Evolutionary conservation across 2,888 invertebrate species (phyloP).

Genomic region (Synergus umbraculus): DNA sequence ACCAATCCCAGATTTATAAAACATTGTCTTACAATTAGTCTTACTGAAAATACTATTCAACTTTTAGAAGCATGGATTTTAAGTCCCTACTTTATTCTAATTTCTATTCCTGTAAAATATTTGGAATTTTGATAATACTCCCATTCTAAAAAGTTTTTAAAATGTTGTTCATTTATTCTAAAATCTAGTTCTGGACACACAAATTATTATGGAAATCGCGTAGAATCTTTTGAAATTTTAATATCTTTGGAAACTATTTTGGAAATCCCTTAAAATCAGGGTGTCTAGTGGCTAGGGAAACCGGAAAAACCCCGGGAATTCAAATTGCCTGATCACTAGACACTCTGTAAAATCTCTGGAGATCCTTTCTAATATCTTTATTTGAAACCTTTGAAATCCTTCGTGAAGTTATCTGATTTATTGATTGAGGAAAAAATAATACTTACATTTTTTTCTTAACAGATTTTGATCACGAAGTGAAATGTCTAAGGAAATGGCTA

Average conservation of each 20-base stretch:
- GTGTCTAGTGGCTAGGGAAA: too few relatives aligned
- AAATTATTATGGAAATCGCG: too few relatives aligned
- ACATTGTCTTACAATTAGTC: neutral
- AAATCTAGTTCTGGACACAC: too few relatives aligned
- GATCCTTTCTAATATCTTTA: neutral
- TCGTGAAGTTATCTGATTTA: slow-evolving; percentile 25
- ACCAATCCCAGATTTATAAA: neutral
- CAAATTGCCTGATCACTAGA: too few relatives aligned
- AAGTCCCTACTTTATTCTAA: neutral
- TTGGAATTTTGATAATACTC: too few relatives aligned
- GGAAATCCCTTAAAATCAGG: too few relatives aligned
- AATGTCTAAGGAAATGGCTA: slow-evolving; percentile 90
- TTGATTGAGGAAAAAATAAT: neutral
- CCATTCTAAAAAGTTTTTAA: too few relatives aligned
- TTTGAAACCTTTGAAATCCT: neutral
- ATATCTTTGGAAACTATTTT: too few relatives aligned
- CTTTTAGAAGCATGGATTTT: neutral
- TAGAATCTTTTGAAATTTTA: too few relatives aligned
- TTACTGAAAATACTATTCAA: neutral
- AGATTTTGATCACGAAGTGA: slow-evolving; percentile 88
- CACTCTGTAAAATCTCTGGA: too few relatives aligned
- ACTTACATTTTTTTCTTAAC: neutral
- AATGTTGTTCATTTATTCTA: too few relatives aligned
- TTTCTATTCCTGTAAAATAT: neutral
- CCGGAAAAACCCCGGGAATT: too few relatives aligned